Percentiles rank a stretch among this genome's conserved stretches.
phyloP scores from a whole-genome alignment of 2,888 invertebrate species.

The Callosobruchus maculatus region DNA sequence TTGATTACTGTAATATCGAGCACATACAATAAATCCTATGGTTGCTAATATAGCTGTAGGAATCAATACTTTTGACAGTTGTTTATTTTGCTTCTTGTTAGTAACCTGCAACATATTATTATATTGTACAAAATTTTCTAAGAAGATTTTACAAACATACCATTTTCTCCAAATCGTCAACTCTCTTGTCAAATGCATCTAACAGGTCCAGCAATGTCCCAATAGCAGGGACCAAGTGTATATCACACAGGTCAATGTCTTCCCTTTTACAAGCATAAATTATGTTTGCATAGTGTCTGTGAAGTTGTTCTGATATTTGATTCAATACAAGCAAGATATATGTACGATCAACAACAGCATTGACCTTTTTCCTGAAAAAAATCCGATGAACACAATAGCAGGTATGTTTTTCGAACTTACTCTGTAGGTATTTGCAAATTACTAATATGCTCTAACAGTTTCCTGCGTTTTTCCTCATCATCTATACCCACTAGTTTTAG shows the following conservation, averaged over 20 bases:
- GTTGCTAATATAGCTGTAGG: neutral
- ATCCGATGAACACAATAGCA: neutral
- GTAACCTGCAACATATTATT: neutral
- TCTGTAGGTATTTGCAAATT: conserved; percentile 36
- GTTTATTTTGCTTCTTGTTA: neutral
- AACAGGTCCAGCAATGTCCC: conserved; percentile 18
- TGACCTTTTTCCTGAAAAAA: conserved; percentile 22
- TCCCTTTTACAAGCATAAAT: conserved; percentile 21
- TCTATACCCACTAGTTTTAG: conserved; percentile 29
- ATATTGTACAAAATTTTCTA: neutral
- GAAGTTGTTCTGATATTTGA: conserved; percentile 24
- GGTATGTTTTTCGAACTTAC: conserved; percentile 22
- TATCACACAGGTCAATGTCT: conserved; percentile 23
- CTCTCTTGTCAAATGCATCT: conserved; percentile 17
- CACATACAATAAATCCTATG: neutral
- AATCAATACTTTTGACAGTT: neutral
- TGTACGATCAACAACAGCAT: conserved; percentile 14
- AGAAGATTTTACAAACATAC: neutral
- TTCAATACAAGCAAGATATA: conserved; percentile 19
- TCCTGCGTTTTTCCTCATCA: conserved; percentile 23
- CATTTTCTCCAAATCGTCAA: neutral
- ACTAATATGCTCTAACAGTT: conserved; percentile 18
- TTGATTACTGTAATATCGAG: neutral
- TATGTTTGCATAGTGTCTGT: conserved; percentile 25
- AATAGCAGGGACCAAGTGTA: conserved; percentile 19